Evolutionary conservation across 2,888 invertebrate species (phyloP), one percentile per base, ranked within the genome.

Genomic region (Halictus ligatus): DNA sequence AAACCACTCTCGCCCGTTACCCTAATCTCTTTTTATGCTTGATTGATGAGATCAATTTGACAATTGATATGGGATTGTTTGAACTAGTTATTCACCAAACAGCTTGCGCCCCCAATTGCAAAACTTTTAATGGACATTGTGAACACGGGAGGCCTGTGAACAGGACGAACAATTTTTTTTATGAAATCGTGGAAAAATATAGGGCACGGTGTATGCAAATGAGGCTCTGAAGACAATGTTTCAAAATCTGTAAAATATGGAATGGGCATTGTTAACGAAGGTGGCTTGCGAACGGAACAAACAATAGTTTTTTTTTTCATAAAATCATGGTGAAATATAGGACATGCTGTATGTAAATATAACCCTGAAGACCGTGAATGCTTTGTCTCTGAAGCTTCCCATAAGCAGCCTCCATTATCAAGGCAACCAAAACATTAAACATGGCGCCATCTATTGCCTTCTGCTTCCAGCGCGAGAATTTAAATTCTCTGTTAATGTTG

Each of bases 381-480:
- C 35, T 35, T 35, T 35, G 35, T 3, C 35, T 43, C 1, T 43
- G 1, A n/a, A n/a, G 4, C 4, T 12, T 58, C 4, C n/a, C 12
- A 4, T 58, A 58, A n/a, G 12, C 12, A n/a, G 58, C 12, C n/a
- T 58, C 58, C 12, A n/a, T n/a, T 12, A 58, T n/a, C 10, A n/a
- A 58, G 58, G 12, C 12, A 58, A n/a, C 4, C n/a, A 5, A 58
- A 58, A 58, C 58, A 12, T n/a, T 58, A n/a, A 58, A 58, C 58
- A 58, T 58, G 58, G 58, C 58, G 58, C n/a, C 58, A 58, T 58
- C 58, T 58, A 58, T 58, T 58, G 58, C n/a, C n/a, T n/a, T 5
- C 58, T 58, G 12, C n/a, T n/a, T n/a, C 4, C n/a, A 58, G n/a
- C n/a, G 58, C 58, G 58, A n/a, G n/a, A 58, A n/a, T 58, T n/a